Evolutionary conservation across 1,140 invertebrate genomes (phyloP).

Genomic region (Drosophila varians): DNA sequence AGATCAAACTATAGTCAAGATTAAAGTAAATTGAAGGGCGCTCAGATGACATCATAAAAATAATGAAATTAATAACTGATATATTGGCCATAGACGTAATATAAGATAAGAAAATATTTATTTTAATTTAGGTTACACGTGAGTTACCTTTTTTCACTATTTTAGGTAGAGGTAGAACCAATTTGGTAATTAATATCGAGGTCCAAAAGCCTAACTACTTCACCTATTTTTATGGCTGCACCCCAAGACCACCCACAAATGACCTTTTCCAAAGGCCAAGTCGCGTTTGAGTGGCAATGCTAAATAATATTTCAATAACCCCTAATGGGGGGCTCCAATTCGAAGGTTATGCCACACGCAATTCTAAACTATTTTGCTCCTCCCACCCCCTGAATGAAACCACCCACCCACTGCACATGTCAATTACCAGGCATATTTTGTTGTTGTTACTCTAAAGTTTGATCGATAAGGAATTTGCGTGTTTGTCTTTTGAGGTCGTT

Average conservation of each 20-base stretch:
- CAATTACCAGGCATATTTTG: conserved; percentile 39
- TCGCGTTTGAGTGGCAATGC: conserved; percentile 28
- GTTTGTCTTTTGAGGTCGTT: conserved; percentile 29
- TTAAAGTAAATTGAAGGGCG: conserved; percentile 39
- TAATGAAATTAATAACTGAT: conserved; percentile 14
- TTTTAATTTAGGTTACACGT: conserved; percentile 18
- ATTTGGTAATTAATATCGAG: background rate
- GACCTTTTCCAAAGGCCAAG: conserved; percentile 52
- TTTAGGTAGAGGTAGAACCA: too few relatives aligned
- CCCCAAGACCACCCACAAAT: conserved; percentile 22
- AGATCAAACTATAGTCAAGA: conserved; percentile 40
- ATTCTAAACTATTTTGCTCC: conserved; percentile 22
- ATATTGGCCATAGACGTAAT: conserved; percentile 18
- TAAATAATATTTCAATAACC: conserved; percentile 49
- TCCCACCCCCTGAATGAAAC: background rate
- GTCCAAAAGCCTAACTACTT: background rate
- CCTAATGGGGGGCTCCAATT: conserved; percentile 40
- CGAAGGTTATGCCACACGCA: conserved; percentile 62
- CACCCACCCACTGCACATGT: conserved; percentile 23
- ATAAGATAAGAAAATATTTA: background rate
- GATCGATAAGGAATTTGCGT: conserved; percentile 78
- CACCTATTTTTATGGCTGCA: background rate
- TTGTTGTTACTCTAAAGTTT: conserved; percentile 60
- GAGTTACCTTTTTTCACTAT: too few relatives aligned
- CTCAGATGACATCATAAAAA: conserved; percentile 28